Evolutionary conservation across 1,140 invertebrate genomes (phyloP).

Genomic region (Samia ricini): DNA sequence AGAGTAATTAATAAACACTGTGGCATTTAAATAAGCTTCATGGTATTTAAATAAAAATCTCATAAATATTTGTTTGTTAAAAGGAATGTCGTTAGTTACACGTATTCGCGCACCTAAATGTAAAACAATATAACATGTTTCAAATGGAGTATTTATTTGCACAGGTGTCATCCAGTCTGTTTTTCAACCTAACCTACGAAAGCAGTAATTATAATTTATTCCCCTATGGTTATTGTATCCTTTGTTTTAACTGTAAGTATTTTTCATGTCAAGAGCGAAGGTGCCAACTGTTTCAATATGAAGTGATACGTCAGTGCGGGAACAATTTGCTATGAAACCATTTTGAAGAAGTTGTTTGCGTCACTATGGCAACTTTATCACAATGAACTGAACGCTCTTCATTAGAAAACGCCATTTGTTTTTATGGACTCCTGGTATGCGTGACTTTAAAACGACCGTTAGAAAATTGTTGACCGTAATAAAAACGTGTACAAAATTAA

Average conservation of each 20-base stretch:
- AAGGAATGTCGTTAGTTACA: neutral
- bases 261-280: conserved; percentile 25
- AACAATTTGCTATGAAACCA: neutral
- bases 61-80: neutral
- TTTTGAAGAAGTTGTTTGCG: too few species aligned
- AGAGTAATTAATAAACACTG: too few species aligned
- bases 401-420: neutral
- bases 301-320: neutral
- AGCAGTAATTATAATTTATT: conserved; percentile 11
- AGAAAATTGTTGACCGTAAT: too few species aligned
- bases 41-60: neutral
- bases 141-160: conserved; percentile 12
- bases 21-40: too few species aligned
- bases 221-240: neutral
- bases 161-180: conserved; percentile 13
- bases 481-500: too few species aligned
- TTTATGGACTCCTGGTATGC: conserved; percentile 4
- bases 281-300: conserved; percentile 19
- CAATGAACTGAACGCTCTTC: neutral
- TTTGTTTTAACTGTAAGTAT: neutral
- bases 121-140: neutral
- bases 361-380: neutral
- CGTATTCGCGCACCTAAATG: neutral
- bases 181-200: conserved; percentile 11
- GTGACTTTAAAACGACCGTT: conserved; percentile 5